Percentiles rank a stretch among this genome's conserved stretches.
phyloP scores from a whole-genome alignment of 2,113 vertebrate genomes.

The Gopherus flavomarginatus region DNA sequence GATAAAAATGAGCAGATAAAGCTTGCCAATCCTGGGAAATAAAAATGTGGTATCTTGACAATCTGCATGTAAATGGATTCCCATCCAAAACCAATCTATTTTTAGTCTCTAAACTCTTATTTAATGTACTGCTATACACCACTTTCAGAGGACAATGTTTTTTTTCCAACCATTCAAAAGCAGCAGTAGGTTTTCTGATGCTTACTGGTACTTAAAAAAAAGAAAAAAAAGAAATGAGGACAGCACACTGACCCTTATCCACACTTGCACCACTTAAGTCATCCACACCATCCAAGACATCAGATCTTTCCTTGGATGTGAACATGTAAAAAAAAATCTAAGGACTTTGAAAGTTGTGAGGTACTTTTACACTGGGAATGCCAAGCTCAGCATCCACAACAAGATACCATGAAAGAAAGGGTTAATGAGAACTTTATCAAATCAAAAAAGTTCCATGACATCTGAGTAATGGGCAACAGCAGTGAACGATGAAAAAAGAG shows the following conservation, averaged over 20 bases:
- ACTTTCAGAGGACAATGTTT: not conserved
- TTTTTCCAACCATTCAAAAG: not conserved
- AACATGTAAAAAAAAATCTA: not conserved
- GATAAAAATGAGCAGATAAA: not conserved
- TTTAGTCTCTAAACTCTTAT: not conserved
- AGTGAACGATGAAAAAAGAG: not conserved
- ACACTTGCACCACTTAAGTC: accelerated
- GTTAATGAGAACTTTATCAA: not conserved
- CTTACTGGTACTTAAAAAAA: not conserved
- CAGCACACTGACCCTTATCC: accelerated
- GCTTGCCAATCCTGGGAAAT: not conserved
- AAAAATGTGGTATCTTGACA: not conserved
- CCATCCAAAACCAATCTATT: accelerated
- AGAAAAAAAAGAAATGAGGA: not conserved
- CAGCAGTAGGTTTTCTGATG: accelerated
- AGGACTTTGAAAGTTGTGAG: not conserved
- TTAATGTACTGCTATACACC: not conserved
- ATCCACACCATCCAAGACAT: accelerated
- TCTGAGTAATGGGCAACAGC: not conserved
- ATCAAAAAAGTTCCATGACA: not conserved
- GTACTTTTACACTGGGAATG: not conserved
- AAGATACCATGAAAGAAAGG: not conserved
- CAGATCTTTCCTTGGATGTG: accelerated
- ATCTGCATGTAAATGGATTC: accelerated
- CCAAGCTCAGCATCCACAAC: not conserved